Conservation (phyloP, 1,140 invertebrate species). For the Latrodectus geometricus region DNA sequence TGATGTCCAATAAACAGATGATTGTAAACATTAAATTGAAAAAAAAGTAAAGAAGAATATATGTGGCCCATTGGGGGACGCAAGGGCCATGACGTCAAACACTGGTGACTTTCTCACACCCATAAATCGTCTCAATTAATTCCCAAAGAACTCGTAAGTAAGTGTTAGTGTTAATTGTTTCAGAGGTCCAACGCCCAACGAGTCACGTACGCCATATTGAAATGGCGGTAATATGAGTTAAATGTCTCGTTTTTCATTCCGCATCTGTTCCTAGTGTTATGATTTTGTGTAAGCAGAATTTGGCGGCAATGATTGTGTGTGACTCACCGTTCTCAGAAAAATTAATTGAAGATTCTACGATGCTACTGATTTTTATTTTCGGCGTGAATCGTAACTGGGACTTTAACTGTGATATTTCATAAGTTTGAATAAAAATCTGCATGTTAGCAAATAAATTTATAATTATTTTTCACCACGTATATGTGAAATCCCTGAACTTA, state of each 20-base stretch:
- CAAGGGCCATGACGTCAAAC: not conserved
- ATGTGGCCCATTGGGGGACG: not conserved
- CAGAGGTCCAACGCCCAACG: slow-evolving; percentile 1
- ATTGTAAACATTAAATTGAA: not conserved
- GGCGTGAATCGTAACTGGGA: no score
- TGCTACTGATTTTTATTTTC: no score
- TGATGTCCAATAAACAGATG: not conserved
- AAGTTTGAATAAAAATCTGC: no score
- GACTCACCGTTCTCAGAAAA: not conserved
- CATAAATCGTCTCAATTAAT: slow-evolving; percentile 28
- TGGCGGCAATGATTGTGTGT: not conserved
- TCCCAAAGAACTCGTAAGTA: not conserved
- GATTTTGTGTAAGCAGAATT: not conserved
- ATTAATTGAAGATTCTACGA: no score
- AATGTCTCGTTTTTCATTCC: not conserved
- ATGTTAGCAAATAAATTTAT: no score
- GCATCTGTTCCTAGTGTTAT: not conserved
- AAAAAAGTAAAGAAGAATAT: not conserved
- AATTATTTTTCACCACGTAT: no score
- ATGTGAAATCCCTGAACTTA: no score
- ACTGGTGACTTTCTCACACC: not conserved
- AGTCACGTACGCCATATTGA: slow-evolving; percentile 38
- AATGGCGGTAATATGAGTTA: not conserved
- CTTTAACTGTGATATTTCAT: no score
- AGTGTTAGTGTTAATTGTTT: slow-evolving; percentile 19